Percentiles rank a stretch among this genome's conserved stretches.
These are phyloP conservation scores for Sminthurides aquaticus DNA, from an alignment of 2,888 invertebrate species.

Conservation along the genomic window DNA sequence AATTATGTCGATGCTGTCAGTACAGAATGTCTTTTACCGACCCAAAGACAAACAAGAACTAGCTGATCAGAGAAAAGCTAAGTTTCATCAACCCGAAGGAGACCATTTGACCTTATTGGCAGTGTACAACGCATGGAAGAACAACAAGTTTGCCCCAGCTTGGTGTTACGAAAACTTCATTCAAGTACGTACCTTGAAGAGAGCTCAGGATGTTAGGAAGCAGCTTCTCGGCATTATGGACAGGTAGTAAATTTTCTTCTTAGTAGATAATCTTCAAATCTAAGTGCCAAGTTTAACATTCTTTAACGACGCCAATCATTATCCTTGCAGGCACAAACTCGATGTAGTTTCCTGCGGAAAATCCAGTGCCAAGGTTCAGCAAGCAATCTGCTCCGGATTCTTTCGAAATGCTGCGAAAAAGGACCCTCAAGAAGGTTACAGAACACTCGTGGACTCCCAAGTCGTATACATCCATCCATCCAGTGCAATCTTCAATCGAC, in stretches of 20 bases:
- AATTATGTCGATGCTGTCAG: slow-evolving; percentile 96
- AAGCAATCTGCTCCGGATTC: slow-evolving; percentile 96
- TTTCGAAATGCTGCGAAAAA: slow-evolving; percentile 98
- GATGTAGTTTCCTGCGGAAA: slow-evolving; percentile 96
- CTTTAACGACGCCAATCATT: slow-evolving; percentile 8
- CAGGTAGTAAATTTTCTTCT: too few relatives aligned
- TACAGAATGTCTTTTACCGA: slow-evolving; percentile 95
- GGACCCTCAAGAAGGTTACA: slow-evolving; percentile 94
- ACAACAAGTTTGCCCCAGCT: slow-evolving; percentile 96
- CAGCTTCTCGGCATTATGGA: slow-evolving; percentile 97
- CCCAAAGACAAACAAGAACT: slow-evolving; percentile 92
- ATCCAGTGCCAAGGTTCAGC: slow-evolving; percentile 90
- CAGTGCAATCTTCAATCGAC: slow-evolving; percentile 92
- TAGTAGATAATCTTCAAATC: too few relatives aligned
- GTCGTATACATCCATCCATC: slow-evolving; percentile 99
- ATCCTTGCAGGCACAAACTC: slow-evolving; percentile 66
- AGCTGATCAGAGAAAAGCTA: slow-evolving; percentile 98
- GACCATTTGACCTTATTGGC: slow-evolving; percentile 96
- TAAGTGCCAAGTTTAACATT: background rate
- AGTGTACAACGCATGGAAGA: slow-evolving; percentile 98
- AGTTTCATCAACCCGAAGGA: slow-evolving; percentile 97
- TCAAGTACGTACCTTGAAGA: slow-evolving; percentile 89
- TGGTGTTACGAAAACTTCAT: slow-evolving; percentile 99
- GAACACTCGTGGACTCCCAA: slow-evolving; percentile 94
- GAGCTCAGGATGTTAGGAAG: slow-evolving; percentile 96